phyloP scores from a whole-genome alignment of 2,888 invertebrate species.

The Morinoia aosen region DNA sequence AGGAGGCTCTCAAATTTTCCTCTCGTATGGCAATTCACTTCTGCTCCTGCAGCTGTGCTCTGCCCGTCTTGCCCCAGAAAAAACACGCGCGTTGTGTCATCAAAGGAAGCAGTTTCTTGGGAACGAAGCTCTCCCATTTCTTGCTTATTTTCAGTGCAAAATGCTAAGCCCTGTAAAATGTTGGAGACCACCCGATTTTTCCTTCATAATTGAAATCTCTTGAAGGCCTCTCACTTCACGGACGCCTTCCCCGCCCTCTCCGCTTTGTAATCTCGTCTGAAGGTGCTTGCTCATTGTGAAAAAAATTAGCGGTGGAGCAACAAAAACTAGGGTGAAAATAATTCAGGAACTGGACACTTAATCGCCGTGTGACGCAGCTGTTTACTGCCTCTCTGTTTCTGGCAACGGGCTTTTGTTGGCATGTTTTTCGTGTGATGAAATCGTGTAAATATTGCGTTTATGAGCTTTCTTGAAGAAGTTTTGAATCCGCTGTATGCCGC shows the following conservation, averaged over 20 bases:
- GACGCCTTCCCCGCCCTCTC: not conserved
- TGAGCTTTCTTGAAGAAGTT: too few relatives aligned
- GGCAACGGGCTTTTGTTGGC: not conserved
- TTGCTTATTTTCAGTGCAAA: not conserved
- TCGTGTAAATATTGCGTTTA: not conserved
- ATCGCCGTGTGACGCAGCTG: not conserved
- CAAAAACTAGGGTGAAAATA: too few relatives aligned
- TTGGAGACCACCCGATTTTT: conserved; percentile 9
- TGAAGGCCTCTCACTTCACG: not conserved
- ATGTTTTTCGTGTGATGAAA: not conserved
- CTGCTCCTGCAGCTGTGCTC: conserved; percentile 17
- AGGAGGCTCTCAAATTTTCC: conserved; percentile 17
- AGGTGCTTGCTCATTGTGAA: not conserved
- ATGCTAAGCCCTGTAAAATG: conserved; percentile 4
- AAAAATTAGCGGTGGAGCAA: not conserved
- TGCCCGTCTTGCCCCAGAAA: not conserved
- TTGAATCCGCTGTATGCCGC: too few relatives aligned
- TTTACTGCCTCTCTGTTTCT: not conserved
- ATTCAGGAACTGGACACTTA: too few relatives aligned
- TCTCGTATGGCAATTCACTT: conserved; percentile 17
- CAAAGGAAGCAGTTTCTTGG: conserved; percentile 3
- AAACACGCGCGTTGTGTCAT: not conserved
- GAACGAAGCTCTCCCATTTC: not conserved
- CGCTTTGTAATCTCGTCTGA: not conserved
- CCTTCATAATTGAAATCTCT: conserved; percentile 4